Evolutionary conservation across 2,113 vertebrate species (phyloP), one percentile per base, ranked within the genome.

Genomic region (Notarius lentiginosus): DNA sequence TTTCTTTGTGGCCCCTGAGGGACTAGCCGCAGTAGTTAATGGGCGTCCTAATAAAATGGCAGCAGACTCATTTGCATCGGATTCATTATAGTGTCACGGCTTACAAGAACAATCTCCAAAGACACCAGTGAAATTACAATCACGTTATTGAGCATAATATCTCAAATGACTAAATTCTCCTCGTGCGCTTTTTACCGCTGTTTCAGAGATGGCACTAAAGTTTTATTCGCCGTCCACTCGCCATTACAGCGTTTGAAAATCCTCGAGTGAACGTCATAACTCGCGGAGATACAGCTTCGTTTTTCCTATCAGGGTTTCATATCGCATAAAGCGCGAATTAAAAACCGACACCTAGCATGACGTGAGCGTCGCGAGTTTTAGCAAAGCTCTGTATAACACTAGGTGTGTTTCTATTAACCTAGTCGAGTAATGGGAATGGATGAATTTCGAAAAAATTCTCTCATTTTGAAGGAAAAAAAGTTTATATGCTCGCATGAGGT

Each of bases 51-150:
- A 76, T 79, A 27, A 34, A 77, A 77, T 73, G n/a, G 22, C 15
- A 41, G 34, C 47, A 14, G 73, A 77, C 24, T 30, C 73, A 65
- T 85, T 79, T 65, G 73, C 58, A 79, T 79, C 22, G 15, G 47
- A 55, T 30, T 61, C 84, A 63, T 55, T 79, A n/a, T 58, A 17
- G 22, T 65, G 41, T 41, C 72, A 27, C 8, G 0, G 72, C 34
- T 61, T 55, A 68, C 83, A 75, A 30, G 53, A 75, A 49, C 41
- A 51, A 6, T 51, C 22, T n/a, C 0, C 51, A n/a, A 76, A 84
- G 83, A 15, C 83, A n/a, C 70, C 49, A 24, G 14, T 76, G 83
- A 75, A 53, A 76, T 75, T 61, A 47, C 11, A 22, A 20, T 58
- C 27, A 58, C 53, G 15, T 84, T 27, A 60, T 20, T 7, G 10